A percentile compares a stretch with the other conserved stretches of the same genome.
Evolutionary conservation across 2,113 vertebrate species (phyloP).

Genomic region (Dromaius novaehollandiae): DNA sequence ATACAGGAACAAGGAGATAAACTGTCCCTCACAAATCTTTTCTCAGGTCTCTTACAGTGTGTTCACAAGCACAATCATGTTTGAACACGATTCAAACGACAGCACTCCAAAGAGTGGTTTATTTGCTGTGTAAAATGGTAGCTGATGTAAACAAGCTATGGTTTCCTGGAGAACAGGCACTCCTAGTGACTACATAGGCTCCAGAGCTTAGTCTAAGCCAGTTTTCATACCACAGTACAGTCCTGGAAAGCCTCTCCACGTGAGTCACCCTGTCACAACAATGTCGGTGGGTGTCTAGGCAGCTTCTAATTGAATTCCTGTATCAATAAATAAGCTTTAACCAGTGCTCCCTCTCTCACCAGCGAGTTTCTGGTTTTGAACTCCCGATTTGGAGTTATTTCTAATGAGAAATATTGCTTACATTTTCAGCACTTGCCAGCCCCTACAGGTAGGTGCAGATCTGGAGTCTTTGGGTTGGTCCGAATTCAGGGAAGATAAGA

Average conservation of each 20-base stretch:
- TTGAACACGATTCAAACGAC: accelerated
- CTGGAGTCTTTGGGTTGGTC: background rate
- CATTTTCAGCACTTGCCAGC: background rate
- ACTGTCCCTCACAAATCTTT: background rate
- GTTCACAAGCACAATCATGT: background rate
- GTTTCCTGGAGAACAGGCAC: background rate
- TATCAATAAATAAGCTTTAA: background rate
- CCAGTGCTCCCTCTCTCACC: background rate
- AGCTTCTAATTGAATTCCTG: background rate
- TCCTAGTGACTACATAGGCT: accelerated
- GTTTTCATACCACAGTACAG: background rate
- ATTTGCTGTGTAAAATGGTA: background rate
- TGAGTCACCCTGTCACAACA: background rate
- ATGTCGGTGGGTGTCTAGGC: background rate
- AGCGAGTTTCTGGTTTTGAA: background rate
- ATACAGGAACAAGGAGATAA: background rate
- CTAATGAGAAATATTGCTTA: background rate
- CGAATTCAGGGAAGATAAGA: background rate
- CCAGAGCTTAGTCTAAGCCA: background rate
- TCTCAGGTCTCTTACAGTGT: background rate
- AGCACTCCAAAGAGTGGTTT: background rate
- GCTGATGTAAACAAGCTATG: background rate
- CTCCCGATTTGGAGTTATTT: background rate
- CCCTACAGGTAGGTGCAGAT: background rate
- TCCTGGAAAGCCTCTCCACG: background rate